Evolutionary conservation across 2,888 invertebrate genomes (phyloP).

Genomic region (Geotrupes spiniger): DNA sequence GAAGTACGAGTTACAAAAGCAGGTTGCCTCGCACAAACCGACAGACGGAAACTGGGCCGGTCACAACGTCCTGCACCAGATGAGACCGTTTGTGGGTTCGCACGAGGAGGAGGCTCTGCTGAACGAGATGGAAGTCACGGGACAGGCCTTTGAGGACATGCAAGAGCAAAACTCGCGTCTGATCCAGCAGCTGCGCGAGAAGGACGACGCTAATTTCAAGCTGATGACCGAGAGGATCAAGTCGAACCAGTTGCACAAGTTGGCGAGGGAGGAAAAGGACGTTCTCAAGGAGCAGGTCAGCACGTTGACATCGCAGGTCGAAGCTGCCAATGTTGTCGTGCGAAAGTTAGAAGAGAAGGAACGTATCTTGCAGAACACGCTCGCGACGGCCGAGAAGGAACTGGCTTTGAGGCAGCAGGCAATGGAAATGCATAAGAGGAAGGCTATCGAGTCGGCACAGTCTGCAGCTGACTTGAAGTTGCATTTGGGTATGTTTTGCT

Average conservation of each 20-base stretch:
- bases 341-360: conserved; percentile 96
- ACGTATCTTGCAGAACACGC: conserved; percentile 83
- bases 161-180: conserved; percentile 96
- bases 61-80: conserved; percentile 53
- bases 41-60: conserved; percentile 54
- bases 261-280: conserved; percentile 92
- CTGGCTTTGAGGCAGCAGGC: conserved; percentile 89
- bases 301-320: conserved; percentile 60
- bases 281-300: conserved; percentile 83
- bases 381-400: conserved; percentile 93
- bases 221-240: conserved; percentile 97
- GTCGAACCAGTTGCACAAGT: conserved; percentile 91
- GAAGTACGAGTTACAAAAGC: conserved; percentile 87
- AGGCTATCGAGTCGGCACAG: conserved; percentile 96
- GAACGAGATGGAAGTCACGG: conserved; percentile 99
- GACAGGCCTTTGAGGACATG: conserved; percentile 99
- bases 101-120: conserved; percentile 93
- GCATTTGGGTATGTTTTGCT: conserved; percentile 67
- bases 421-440: conserved; percentile 97
- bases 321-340: conserved; percentile 91
- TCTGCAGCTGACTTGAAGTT: conserved; percentile 95
- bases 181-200: conserved; percentile 92
- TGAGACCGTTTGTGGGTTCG: conserved; percentile 69
- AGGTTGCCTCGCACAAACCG: conserved; percentile 82
- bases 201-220: conserved; percentile 98